Evolutionary conservation across 2,113 vertebrate species (phyloP).

Genomic region (Anarrhichthys ocellatus): DNA sequence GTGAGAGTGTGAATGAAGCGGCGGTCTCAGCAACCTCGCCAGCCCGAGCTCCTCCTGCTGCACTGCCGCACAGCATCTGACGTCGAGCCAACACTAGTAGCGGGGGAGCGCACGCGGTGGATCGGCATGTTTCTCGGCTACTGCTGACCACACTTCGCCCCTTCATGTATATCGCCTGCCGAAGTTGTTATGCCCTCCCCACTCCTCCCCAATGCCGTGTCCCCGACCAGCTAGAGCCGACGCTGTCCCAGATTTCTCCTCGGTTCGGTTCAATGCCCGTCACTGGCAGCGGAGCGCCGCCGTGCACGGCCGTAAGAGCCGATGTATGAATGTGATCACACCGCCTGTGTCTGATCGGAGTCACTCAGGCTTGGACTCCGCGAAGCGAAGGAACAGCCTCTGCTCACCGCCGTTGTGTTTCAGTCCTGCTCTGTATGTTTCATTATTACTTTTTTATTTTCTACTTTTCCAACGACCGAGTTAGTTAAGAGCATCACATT

Average conservation of each 20-base stretch:
- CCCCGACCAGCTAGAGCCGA: conserved; percentile 16
- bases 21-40: conserved; percentile 55
- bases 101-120: conserved; percentile 73
- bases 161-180: conserved; percentile 77
- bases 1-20: conserved; percentile 36
- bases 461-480: conserved; percentile 21
- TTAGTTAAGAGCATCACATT: conserved; percentile 3
- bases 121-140: conserved; percentile 53
- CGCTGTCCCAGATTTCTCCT: conserved; percentile 25
- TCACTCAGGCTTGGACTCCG: conserved; percentile 72
- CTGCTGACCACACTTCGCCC: conserved; percentile 84
- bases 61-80: conserved; percentile 95
- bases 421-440: conserved; percentile 18
- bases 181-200: conserved; percentile 70
- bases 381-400: conserved; percentile 43
- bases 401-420: conserved; percentile 8
- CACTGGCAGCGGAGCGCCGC: conserved; percentile 32
- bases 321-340: conserved; percentile 78
- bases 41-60: conserved; percentile 88
- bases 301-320: conserved; percentile 66
- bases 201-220: conserved; percentile 15
- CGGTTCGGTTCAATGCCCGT: conserved; percentile 65
- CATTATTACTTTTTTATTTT: conserved; percentile 39
- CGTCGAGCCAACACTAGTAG: conserved; percentile 88
- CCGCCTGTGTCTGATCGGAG: conserved; percentile 69